These are phyloP conservation scores for Scomber colias DNA, from an alignment of 2,113 vertebrate species.

Conservation along the genomic window DNA sequence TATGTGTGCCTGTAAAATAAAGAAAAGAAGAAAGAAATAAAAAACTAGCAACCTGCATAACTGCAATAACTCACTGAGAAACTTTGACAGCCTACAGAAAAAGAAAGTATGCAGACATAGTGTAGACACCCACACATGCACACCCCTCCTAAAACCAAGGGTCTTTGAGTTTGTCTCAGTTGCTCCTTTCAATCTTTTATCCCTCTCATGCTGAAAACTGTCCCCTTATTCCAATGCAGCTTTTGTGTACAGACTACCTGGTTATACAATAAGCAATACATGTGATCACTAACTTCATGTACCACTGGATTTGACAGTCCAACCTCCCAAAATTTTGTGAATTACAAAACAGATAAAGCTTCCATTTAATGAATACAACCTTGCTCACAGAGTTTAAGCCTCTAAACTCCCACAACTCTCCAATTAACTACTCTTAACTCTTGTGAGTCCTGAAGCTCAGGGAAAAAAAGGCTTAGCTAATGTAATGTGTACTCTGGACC, in stretches of 20 bases:
- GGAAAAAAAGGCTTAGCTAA: constrained; percentile 38
- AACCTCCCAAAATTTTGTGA: constrained; percentile 37
- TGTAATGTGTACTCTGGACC: constrained; percentile 60
- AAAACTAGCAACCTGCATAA: not conserved
- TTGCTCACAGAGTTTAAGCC: constrained; percentile 31
- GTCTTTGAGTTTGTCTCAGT: constrained; percentile 1
- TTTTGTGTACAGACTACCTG: constrained; percentile 1
- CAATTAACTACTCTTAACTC: constrained; percentile 57
- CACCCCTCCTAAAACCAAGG: not conserved
- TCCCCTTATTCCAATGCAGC: not conserved
- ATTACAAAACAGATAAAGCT: constrained; percentile 51
- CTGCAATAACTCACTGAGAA: constrained; percentile 4
- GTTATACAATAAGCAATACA: not conserved
- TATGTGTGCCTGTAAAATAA: not conserved
- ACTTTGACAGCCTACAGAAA: not conserved
- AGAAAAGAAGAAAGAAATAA: constrained; percentile 10
- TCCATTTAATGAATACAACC: constrained; percentile 42
- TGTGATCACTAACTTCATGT: not conserved
- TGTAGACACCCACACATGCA: not conserved
- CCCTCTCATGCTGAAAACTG: not conserved
- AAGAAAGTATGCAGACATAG: not conserved
- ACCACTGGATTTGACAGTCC: constrained; percentile 5
- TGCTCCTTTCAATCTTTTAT: constrained; percentile 5
- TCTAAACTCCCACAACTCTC: constrained; percentile 32
- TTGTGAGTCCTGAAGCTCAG: constrained; percentile 23